Conservation (phyloP, 1,140 invertebrate genomes). For the Charaxes varanes region DNA sequence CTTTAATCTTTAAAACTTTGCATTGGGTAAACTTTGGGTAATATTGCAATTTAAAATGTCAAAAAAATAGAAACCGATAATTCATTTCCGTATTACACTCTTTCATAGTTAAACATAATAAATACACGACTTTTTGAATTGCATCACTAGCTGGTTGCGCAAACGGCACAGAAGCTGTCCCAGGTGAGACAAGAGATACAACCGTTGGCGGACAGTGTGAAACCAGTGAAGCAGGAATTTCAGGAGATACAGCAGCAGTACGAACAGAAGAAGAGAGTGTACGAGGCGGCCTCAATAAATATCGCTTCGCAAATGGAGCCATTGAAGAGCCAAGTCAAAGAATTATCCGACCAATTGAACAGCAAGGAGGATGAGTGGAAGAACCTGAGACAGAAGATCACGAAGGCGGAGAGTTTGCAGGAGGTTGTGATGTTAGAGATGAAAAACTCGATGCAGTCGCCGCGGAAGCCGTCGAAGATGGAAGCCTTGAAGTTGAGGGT, state of each 20-base stretch:
- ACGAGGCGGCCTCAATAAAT: constrained; percentile 69
- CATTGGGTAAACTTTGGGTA: too few relatives aligned
- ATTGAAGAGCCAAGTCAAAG: constrained; percentile 59
- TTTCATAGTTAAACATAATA: too few relatives aligned
- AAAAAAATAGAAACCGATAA: too few relatives aligned
- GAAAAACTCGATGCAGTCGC: constrained; percentile 68
- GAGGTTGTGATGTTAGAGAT: constrained; percentile 68
- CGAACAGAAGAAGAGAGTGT: constrained; percentile 70
- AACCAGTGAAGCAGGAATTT: constrained; percentile 67
- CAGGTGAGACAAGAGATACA: constrained; percentile 67
- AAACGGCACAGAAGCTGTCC: constrained; percentile 63
- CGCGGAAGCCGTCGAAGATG: constrained; percentile 65
- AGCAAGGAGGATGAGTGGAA: constrained; percentile 72
- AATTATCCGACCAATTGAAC: constrained; percentile 59
- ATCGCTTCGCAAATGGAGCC: constrained; percentile 72
- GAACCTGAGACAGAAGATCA: constrained; percentile 68
- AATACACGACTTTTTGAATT: too few relatives aligned
- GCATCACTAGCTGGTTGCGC: constrained; percentile 66
- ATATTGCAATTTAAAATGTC: too few relatives aligned
- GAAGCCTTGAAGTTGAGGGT: constrained; percentile 63
- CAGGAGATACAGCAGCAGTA: constrained; percentile 68
- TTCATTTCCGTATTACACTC: too few relatives aligned
- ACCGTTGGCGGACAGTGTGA: constrained; percentile 62
- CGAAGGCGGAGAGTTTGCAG: constrained; percentile 70
- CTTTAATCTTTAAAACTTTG: too few relatives aligned